Conservation (phyloP, 2,113 vertebrate species). For the Heptranchias perlo region DNA sequence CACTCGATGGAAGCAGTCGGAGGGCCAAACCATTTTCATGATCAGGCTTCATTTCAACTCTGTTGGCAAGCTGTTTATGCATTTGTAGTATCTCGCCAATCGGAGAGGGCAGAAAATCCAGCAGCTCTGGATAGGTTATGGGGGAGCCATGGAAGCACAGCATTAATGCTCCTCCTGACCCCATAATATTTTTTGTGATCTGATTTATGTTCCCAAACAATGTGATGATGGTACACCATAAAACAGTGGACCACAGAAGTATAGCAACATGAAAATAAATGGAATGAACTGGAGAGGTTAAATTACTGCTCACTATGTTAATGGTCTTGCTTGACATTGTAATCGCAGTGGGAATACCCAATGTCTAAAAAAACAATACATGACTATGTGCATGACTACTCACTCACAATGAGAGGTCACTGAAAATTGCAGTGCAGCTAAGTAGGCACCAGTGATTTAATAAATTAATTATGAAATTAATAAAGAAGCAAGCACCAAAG, state of each 20-base stretch:
- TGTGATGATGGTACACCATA: background rate
- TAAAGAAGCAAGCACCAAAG: background rate
- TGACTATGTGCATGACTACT: background rate
- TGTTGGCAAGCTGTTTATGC: background rate
- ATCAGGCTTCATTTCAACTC: background rate
- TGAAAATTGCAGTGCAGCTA: background rate
- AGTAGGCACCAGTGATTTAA: background rate
- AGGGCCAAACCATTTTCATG: background rate
- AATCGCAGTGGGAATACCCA: background rate
- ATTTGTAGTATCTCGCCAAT: background rate
- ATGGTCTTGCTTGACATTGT: background rate
- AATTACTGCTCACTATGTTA: background rate
- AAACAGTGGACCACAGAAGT: background rate
- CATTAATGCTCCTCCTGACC: background rate
- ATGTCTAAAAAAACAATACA: background rate
- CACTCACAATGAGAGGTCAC: background rate
- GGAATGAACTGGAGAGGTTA: background rate
- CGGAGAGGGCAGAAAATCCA: background rate
- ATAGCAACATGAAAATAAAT: background rate
- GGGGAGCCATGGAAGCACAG: background rate
- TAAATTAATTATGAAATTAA: slow-evolving; percentile 27
- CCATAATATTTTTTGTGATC: background rate
- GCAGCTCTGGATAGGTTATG: too few species aligned
- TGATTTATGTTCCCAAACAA: background rate
- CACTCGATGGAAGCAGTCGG: background rate